Evolutionary conservation across 2,888 invertebrate genomes (phyloP).

Genomic region (Ophioninae sp.): DNA sequence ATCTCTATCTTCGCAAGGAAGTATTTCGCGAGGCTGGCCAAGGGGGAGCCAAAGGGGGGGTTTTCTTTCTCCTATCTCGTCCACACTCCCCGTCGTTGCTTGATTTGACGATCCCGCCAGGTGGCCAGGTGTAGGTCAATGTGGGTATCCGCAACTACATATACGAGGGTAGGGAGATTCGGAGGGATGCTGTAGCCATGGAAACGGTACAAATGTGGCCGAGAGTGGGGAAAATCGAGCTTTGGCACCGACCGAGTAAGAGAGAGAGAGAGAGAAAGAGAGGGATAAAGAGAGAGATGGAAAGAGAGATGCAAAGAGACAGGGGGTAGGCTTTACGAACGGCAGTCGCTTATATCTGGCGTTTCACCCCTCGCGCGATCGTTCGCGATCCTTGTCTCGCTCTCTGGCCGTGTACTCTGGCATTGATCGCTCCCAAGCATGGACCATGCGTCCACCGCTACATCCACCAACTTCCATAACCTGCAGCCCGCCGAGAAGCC

Average conservation of each 20-base stretch:
- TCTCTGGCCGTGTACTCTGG: slow-evolving; percentile 61
- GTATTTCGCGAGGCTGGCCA: background rate
- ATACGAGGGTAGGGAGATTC: slow-evolving; percentile 67
- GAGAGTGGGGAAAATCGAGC: slow-evolving; percentile 68
- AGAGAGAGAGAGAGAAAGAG: slow-evolving; percentile 15
- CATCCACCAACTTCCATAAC: slow-evolving; percentile 42
- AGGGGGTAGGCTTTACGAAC: slow-evolving; percentile 41
- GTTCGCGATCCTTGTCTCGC: slow-evolving; percentile 44
- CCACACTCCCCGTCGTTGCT: slow-evolving; percentile 46
- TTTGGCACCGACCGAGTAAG: background rate
- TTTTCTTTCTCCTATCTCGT: slow-evolving; percentile 28
- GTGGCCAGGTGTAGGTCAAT: slow-evolving; percentile 64
- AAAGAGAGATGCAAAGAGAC: slow-evolving; percentile 50
- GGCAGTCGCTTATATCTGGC: slow-evolving; percentile 23
- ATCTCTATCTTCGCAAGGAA: too few species aligned
- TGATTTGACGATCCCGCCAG: slow-evolving; percentile 70
- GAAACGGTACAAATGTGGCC: slow-evolving; percentile 65
- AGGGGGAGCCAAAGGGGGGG: background rate
- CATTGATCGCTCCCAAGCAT: slow-evolving; percentile 78
- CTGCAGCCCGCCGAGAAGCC: background rate
- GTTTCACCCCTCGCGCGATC: slow-evolving; percentile 47
- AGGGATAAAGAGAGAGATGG: slow-evolving; percentile 50
- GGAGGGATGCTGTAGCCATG: slow-evolving; percentile 79
- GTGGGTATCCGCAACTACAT: slow-evolving; percentile 42
- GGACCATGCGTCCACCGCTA: slow-evolving; percentile 70